Evolutionary conservation across 2,797 vertebrate genomes (phyloP), one percentile per base, ranked within the genome.

Genomic region (Telmatherina bonti): DNA sequence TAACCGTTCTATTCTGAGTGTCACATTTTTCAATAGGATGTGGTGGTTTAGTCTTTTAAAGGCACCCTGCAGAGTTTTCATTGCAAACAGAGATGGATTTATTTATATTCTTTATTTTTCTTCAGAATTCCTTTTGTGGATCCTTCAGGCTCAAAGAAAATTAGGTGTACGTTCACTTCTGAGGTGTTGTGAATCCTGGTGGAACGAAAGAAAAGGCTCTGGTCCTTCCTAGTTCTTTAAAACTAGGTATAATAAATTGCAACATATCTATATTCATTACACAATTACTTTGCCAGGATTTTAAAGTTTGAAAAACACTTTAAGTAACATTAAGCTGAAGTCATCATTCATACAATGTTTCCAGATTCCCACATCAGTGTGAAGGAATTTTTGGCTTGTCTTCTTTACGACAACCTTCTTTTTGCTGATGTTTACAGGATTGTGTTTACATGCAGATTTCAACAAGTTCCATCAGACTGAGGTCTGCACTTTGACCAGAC

Each of bases 71-170:
- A 49, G 72, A 78, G 36, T 67, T 79, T 22, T 74, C 12, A 72
- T 57, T 74, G 58, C 61, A 75, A 76, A 80, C 70, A 82, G 76
- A 74, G 59, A 55, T 33, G 4, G 18, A 41, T 84, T 59, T 72
- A 66, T 85, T 68, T 72, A 65, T 60, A 71, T 62, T 67, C 11
- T 16, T 2, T 62, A 53, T 60, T 57, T 73, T 26, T 72, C 35
- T 61, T 38, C 33, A 69, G 62, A 74, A 72, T 35, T 24, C 35
- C 57, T 66, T 53, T 36, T 31, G 27, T 52, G 29, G 20, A 47
- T 69, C 67, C n/a, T 58, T 36, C 16, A 41, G 52, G 52, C 41
- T 77, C 11, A 67, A 71, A 7, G 67, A 75, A 72, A 35, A 45
- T 5, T 10, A 24, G 16, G 49, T 76, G 47, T 52, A 53, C 54